Percentiles rank a stretch among this genome's conserved stretches.
phyloP scores from a whole-genome alignment of 2,888 invertebrate species.

The Drosophila subsilvestris region DNA sequence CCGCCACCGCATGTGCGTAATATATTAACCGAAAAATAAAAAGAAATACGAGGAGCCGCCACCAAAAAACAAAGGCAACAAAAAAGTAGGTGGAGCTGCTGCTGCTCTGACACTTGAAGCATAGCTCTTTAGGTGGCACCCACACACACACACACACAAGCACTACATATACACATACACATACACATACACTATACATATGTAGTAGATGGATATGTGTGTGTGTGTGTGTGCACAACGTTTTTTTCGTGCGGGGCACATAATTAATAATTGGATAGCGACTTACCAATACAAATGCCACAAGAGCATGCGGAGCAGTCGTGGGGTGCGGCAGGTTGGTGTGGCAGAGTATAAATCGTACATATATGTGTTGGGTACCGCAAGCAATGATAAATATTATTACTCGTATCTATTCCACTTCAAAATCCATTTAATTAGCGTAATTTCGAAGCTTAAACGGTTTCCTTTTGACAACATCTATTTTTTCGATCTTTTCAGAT shows the following conservation, averaged over 20 bases:
- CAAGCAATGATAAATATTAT: no score
- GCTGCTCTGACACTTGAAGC: constrained; percentile 63
- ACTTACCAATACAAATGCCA: constrained; percentile 43
- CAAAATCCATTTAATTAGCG: no score
- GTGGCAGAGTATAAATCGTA: no score
- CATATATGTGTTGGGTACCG: no score
- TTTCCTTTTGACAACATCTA: no score
- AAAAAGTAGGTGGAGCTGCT: constrained; percentile 62
- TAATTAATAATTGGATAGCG: constrained; percentile 60
- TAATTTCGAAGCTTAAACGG: no score
- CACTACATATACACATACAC: constrained; percentile 1
- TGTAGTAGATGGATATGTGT: constrained; percentile 22
- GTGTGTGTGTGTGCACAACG: constrained; percentile 27
- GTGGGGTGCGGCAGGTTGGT: no score
- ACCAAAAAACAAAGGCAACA: constrained; percentile 28
- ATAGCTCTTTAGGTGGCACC: constrained; percentile 48
- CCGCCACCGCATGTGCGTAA: constrained; percentile 64
- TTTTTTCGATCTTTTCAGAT: no score
- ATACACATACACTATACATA: neutral
- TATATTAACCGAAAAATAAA: constrained; percentile 75
- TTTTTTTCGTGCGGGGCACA: constrained; percentile 36
- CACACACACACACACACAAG: constrained; percentile 10
- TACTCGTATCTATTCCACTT: no score
- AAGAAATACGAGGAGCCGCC: constrained; percentile 31
- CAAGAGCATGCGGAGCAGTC: neutral